Base-by-base conservation (phyloP, 2,113 vertebrate species). In the Lagopus leucura region DNA sequence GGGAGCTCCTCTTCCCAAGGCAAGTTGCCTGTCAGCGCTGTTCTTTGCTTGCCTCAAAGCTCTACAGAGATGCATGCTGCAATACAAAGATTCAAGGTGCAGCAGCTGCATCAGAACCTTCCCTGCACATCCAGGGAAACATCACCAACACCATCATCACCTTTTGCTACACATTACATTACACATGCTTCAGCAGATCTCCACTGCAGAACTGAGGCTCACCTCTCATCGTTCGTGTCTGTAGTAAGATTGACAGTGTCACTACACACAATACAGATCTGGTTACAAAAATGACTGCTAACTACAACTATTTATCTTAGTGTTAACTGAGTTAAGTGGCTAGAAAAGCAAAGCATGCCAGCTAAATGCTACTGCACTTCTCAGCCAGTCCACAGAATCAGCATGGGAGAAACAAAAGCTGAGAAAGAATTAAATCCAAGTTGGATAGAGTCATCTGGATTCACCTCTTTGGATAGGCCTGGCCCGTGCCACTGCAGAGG, bases 181-280 rank as follows among this genome's bases (percentile, higher is more conserved):
- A 30, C 42, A 16, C 45, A 58, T 2, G 34, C 45, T 45, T n/a
- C 61, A 17, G 30, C 9, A 0, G 5, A 17, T 25, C 32, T 48
- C 63, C 60, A 34, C 1, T 20, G 70, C 22, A 8, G 66, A 50
- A 36, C 32, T 0, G 6, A 47, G 52, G 70, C 75, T 88, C 60
- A 1, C 4, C 61, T 18, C 14, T 10, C 32, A 63, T 17, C 69
- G 4, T 4, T 25, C 30, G 4, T 1, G 11, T 28, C 13, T 0
- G 5, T 12, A 40, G 1, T 1, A 13, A 47, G 67, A 6, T 5
- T 63, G 55, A 63, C 54, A 38, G 61, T 50, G 36, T 4, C 36
- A 36, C 47, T 50, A 24, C 27, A 0, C 0, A 25, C 21, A 18
- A 2, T 1, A 10, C 21, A 6, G 15, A 14, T 17, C 2, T 17